Evolutionary conservation across 2,888 invertebrate species (phyloP).

Genomic region (Ethmia dodecea): DNA sequence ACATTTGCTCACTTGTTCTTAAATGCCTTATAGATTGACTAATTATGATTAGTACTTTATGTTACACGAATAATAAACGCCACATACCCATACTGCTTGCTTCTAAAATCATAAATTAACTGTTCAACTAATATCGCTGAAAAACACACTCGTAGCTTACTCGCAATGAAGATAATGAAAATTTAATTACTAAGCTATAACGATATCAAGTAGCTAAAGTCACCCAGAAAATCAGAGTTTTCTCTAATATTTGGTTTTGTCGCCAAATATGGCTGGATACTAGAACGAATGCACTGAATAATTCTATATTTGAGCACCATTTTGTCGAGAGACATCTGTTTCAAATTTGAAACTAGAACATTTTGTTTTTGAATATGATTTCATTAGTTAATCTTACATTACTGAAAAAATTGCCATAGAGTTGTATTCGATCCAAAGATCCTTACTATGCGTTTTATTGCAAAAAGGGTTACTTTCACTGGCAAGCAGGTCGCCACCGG

Average conservation of each 20-base stretch:
- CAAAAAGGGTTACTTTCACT: conserved; percentile 9
- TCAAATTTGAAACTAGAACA: conserved; percentile 26
- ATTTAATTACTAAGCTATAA: background rate
- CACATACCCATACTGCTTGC: background rate
- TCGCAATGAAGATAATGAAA: background rate
- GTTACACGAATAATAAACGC: background rate
- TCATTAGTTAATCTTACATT: no score
- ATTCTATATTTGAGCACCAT: conserved; percentile 43
- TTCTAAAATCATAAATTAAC: background rate
- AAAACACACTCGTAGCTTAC: background rate
- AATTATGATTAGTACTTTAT: no score
- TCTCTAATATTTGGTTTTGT: no score
- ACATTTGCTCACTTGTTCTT: no score
- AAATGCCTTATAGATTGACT: no score
- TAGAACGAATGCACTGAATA: conserved; percentile 35
- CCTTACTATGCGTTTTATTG: no score
- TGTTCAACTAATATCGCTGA: background rate
- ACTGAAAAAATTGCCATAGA: no score
- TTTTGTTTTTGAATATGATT: no score
- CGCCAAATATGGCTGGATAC: conserved; percentile 20
- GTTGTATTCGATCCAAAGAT: no score
- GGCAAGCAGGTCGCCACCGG: conserved; percentile 3
- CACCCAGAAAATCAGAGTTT: no score
- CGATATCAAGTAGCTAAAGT: no score
- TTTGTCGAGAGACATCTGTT: conserved; percentile 31